A percentile compares a stretch with the other conserved stretches of the same genome.
These are phyloP conservation scores for Electrona antarctica DNA, from an alignment of 2,113 vertebrate genomes.

Conservation along the genomic window DNA sequence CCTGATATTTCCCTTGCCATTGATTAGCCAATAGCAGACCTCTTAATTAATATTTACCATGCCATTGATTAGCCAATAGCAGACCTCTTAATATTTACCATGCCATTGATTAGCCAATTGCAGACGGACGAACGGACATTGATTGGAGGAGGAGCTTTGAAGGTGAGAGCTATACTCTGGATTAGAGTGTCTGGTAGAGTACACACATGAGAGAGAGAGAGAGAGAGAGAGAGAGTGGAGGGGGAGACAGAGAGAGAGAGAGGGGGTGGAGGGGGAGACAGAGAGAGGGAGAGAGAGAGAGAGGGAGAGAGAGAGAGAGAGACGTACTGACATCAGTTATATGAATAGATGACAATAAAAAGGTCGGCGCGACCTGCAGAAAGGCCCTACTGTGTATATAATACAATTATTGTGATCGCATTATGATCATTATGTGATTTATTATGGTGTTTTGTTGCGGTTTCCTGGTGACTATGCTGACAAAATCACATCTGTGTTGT, in stretches of 20 bases:
- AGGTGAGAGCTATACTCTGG: constrained; percentile 11
- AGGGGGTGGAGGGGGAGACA: not conserved
- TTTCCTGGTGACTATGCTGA: constrained; percentile 58
- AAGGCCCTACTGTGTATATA: constrained; percentile 41
- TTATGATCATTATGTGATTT: too few relatives aligned
- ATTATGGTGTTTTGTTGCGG: constrained; percentile 58
- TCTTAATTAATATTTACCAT: constrained; percentile 60
- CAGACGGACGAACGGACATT: constrained; percentile 50
- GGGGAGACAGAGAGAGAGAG: not conserved
- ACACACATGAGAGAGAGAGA: constrained; percentile 13
- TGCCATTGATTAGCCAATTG: constrained; percentile 58
- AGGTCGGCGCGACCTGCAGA: constrained; percentile 51
- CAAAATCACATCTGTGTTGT: constrained; percentile 65
- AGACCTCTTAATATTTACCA: constrained; percentile 57
- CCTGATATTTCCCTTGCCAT: too few relatives aligned
- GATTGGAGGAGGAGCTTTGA: constrained; percentile 49
- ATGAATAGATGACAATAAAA: constrained; percentile 56
- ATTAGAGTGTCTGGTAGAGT: too few relatives aligned
- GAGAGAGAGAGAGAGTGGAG: constrained; percentile 26
- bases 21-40: too few relatives aligned
- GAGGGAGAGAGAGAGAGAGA: constrained; percentile 24
- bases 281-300: not conserved
- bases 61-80: too few relatives aligned
- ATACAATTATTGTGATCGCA: constrained; percentile 64
- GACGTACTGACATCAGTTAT: constrained; percentile 19